Evolutionary conservation across 1,140 invertebrate genomes (phyloP).

Genomic region (Lepidotrigona ventralis): DNA sequence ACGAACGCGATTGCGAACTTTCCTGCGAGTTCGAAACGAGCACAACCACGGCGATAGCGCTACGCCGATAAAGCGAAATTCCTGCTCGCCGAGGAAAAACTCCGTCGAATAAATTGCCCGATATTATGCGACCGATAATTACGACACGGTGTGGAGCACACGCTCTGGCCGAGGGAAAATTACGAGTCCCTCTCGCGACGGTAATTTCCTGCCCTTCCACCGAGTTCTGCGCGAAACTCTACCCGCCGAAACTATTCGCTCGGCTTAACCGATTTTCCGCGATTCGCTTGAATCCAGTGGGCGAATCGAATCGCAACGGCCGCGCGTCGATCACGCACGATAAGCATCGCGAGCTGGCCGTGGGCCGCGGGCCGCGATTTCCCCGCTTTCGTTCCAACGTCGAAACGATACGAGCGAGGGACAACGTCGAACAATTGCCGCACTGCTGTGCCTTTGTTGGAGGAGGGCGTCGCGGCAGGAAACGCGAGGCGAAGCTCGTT

Average conservation of each 20-base stretch:
- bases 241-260: constrained; percentile 15
- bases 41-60: background rate
- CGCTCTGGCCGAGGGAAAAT: constrained; percentile 4
- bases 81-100: background rate
- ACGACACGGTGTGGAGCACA: background rate
- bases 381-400: constrained; percentile 1
- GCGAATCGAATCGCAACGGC: constrained; percentile 11
- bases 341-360: constrained; percentile 2
- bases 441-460: background rate
- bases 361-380: constrained; percentile 8
- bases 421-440: background rate
- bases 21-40: background rate
- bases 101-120: constrained; percentile 7
- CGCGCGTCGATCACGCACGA: constrained; percentile 10
- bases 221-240: background rate
- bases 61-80: constrained; percentile 35
- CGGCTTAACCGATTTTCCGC: constrained; percentile 33
- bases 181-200: constrained; percentile 3
- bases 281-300: background rate
- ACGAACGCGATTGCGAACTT: background rate
- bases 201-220: constrained; percentile 5
- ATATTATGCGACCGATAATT: constrained; percentile 41
- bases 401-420: background rate
- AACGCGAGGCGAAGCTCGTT: constrained; percentile 6
- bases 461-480: background rate